Conservation (phyloP, 2,113 vertebrate genomes). For the Helogale parvula region DNA sequence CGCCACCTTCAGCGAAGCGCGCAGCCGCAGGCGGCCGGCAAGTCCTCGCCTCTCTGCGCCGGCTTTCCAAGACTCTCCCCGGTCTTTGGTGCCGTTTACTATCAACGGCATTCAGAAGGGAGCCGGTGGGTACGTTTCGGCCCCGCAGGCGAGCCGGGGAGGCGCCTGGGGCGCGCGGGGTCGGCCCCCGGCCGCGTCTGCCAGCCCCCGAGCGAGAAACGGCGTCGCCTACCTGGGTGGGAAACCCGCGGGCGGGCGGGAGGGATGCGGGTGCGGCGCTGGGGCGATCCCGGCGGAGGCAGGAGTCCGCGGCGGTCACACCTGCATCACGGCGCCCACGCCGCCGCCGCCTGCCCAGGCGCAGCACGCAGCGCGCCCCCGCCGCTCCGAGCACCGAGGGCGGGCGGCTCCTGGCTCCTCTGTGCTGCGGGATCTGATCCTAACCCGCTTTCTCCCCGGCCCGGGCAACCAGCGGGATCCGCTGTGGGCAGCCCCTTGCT, state of each 20-base stretch:
- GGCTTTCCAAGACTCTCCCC: background rate
- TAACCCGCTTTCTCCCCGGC: background rate
- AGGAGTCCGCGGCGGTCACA: conserved; percentile 23
- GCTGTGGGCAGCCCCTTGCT: background rate
- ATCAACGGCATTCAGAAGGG: background rate
- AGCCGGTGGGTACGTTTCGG: background rate
- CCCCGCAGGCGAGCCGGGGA: background rate
- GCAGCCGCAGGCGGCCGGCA: background rate
- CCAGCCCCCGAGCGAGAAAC: background rate
- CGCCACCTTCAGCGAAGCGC: background rate
- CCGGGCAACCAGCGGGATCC: background rate
- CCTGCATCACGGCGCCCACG: conserved; percentile 70
- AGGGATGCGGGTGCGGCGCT: background rate
- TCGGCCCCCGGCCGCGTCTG: background rate
- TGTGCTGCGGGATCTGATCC: conserved; percentile 45
- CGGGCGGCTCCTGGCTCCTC: conserved; percentile 48
- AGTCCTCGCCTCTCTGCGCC: background rate
- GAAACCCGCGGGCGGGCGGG: background rate
- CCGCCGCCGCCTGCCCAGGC: conserved; percentile 5
- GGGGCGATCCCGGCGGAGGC: conserved; percentile 62
- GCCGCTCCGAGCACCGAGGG: conserved; percentile 18
- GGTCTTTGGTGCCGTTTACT: background rate
- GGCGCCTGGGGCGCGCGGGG: background rate
- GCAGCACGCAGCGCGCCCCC: conserved; percentile 45
- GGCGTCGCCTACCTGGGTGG: conserved; percentile 50